Base-by-base conservation (phyloP, 2,888 invertebrate genomes). In the Lasioglossum zephyrum region DNA sequence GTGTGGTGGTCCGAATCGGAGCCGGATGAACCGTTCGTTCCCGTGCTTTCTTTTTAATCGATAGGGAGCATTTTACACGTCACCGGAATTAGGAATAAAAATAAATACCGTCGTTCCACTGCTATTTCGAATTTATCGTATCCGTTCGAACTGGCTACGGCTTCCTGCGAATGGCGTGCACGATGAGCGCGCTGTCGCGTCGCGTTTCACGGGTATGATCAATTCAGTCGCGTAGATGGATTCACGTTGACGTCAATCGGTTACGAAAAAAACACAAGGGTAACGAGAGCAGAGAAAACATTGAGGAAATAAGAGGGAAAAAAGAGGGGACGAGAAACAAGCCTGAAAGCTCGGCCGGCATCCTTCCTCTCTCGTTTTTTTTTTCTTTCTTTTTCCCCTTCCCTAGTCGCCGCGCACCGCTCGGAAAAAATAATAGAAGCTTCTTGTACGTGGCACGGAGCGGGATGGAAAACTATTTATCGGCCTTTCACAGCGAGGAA, bases 391-490 rank as follows among this genome's bases (percentile, higher is more conserved):
- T 44, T 36, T 57, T n/a, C 1, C n/a, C 9, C 53, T n/a, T 9
- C 53, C 3, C 53, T 53, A 22, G 0, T 9, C n/a, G 53, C 39
- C 9, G 39, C 9, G 8, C 39, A 4, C 11, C 53, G 31, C 1
- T 16, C 31, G 0, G 6, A 31, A 31, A 73, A 86, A 79, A 63
- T 47, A 57, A 41, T 47, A 22, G 36, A 57, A 47, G 77, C 66
- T 81, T 86, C 84, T 84, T 84, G 57, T 72, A 57, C 75, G 49
- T n/a, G 26, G 81, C 47, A n/a, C 41, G 63, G 18, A 44, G 47
- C 72, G 63, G 53, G 85, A 80, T 78, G 69, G 49, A 75, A 41
- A 63, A 36, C 57, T 87, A 82, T 87, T 90, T 90, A 90, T 84
- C 83, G 85, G 81, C 77, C 82, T 66, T 77, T 72, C 77, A 36